phyloP scores from a whole-genome alignment of 1,140 invertebrate genomes.

The Pemphigus obesinymphae region DNA sequence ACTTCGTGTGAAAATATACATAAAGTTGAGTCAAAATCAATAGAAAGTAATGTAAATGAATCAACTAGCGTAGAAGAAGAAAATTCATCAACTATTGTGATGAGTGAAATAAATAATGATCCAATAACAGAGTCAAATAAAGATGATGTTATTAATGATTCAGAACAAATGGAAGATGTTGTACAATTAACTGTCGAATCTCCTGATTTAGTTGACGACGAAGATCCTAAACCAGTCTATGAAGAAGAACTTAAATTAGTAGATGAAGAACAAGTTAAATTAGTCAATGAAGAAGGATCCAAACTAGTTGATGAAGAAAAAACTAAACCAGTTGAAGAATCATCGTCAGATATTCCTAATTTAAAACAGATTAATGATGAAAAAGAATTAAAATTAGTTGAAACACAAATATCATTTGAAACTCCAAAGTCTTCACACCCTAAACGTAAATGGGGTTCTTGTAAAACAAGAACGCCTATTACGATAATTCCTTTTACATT shows the following conservation, averaged over 20 bases:
- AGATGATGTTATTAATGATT: slow-evolving; percentile 1
- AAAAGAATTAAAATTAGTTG: background rate
- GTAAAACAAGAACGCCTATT: slow-evolving; percentile 37
- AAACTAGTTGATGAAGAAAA: background rate
- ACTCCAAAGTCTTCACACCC: background rate
- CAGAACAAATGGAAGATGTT: slow-evolving; percentile 35
- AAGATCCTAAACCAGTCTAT: slow-evolving; percentile 26
- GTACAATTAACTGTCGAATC: slow-evolving; percentile 31
- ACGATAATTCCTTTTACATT: slow-evolving; percentile 35
- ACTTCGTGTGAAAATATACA: background rate
- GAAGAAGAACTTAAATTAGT: background rate
- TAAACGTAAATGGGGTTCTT: slow-evolving; percentile 36
- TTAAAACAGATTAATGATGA: background rate
- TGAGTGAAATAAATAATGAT: slow-evolving; percentile 43
- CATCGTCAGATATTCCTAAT: background rate
- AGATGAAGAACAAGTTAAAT: background rate
- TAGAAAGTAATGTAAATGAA: slow-evolving; percentile 44
- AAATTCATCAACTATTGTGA: slow-evolving; percentile 33
- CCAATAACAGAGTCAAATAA: slow-evolving; percentile 45
- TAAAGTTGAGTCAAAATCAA: slow-evolving; percentile 41
- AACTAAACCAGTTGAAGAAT: background rate
- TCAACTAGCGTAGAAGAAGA: slow-evolving; percentile 42
- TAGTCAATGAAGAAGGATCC: background rate
- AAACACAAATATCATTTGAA: background rate
- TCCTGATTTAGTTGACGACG: slow-evolving; percentile 16